Conservation (phyloP, 2,113 vertebrate species). For the Apistogramma diplotaenia region DNA sequence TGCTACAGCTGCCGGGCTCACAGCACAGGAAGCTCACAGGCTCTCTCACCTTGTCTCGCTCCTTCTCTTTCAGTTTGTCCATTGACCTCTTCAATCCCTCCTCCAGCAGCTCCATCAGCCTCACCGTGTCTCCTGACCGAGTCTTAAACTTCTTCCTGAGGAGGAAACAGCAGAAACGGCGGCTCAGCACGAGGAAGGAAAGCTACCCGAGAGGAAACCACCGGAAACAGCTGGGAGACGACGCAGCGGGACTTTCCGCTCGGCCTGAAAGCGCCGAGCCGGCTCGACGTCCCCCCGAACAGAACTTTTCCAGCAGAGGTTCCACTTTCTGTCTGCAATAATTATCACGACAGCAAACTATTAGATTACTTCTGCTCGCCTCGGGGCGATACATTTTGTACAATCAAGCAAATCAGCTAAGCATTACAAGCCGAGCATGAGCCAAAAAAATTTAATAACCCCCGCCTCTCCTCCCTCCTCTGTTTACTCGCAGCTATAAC, state of each 20-base stretch:
- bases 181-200: neutral
- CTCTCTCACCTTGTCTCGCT: conserved; percentile 88
- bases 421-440: conserved; percentile 18
- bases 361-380: neutral
- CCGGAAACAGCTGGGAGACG: neutral
- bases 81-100: conserved; percentile 94
- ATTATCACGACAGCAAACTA: neutral
- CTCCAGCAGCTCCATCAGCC: conserved; percentile 90
- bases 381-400: conserved; percentile 5
- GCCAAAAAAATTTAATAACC: conserved; percentile 31
- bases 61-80: conserved; percentile 97
- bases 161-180: neutral
- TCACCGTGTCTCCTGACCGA: conserved; percentile 91
- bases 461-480: neutral
- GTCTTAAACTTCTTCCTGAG: conserved; percentile 98
- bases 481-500: conserved; percentile 31
- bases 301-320: neutral
- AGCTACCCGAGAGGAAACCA: accelerated
- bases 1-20: too few species aligned
- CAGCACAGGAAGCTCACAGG: too few species aligned
- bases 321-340: neutral
- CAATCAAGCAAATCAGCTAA: conserved; percentile 34
- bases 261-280: too few species aligned
- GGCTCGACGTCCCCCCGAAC: neutral
- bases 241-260: neutral